Base-by-base conservation (phyloP, 2,888 invertebrate genomes). In the Pantelozetes paolii region DNA sequence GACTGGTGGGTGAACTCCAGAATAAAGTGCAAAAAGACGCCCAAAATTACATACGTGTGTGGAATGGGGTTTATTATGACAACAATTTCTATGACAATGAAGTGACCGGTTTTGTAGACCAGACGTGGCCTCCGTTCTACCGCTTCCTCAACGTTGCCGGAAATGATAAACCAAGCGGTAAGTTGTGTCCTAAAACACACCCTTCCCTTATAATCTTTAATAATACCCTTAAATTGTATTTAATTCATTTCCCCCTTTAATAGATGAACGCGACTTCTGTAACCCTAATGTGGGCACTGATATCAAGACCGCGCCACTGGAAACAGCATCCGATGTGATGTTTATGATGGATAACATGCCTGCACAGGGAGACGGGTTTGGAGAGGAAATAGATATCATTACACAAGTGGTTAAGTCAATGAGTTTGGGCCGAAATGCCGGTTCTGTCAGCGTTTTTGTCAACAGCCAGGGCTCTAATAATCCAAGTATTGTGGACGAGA, bases 271-370 rank as follows among this genome's bases (percentile, higher is more conserved):
- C 18, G 28, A 26, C 6, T 50, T 74, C 11, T 74, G 74, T 36
- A 45, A 28, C 23, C 54, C 36, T 20, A 15, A 15, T 0, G 32
- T 36, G 8, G 40, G 23, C 2, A 32, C 69, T 2, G 70, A 70
- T 20, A 48, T 74, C 54, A 50, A 26, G 23, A 11, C 18, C 2
- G 48, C 32, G n/a, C 74, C 70, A 11, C 32, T 26, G n/a, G 75
- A 75, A 42, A 20, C 75, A 11, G 18, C 26, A 5, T 11, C 54
- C n/a, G 67, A 75, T 28, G 36, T 71, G 13, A 40, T 75, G 26
- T 75, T 75, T n/a, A 40, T 75, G 45, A 40, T 75, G 20, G 75
- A 75, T 32, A 64, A 57, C 20, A 72, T 64, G 30, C 67, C 50
- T 2, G 32, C 62, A 0, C 64, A 67, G 45, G 30, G 45, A 26